Base-by-base conservation (phyloP, 2,797 vertebrate species). In the Ambastaia sidthimunki region DNA sequence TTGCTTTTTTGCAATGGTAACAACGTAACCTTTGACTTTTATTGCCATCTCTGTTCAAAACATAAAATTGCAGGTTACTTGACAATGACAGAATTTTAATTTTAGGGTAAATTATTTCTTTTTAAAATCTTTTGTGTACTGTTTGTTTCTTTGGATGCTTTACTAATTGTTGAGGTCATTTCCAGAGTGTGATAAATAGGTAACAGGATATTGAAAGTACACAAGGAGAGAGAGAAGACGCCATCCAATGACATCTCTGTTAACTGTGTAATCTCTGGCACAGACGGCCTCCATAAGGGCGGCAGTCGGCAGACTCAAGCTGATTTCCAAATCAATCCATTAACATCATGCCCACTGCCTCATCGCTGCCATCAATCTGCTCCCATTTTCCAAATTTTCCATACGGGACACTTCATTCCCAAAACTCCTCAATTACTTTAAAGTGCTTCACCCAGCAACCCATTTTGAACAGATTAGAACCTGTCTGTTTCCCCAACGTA, bases 181-280 rank as follows among this genome's bases (percentile, higher is more conserved):
- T 54, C 31, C 66, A 37, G 74, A 47, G 66, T 41, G 28, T 41
- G 28, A 62, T 3, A 7, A 25, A 7, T 69, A n/a, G 37, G 7
- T 1, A 60, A 31, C 21, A 13, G 18, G 7, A 34, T 34, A 63
- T 0, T 23, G 28, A 31, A 34, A 10, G 1, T 28, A 7, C 25
- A 41, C 15, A 13, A 31, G 34, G 63, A 41, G 37, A 69, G 1
- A 7, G 52, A 59, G 23, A 37, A 48, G 47, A 7, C 23, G 23
- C 23, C 65, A 69, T 77, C 12, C 23, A 28, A n/a, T 69, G 65
- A 77, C 76, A 62, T 70, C 76, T 71, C 19, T 70, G 76, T 78
- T 71, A 63, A 70, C 47, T 50, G 34, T 73, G 70, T 73, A 52
- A 68, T 41, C 34, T 63, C 63, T 82, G 76, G 81, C 81, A 79